Evolutionary conservation across 2,888 invertebrate genomes (phyloP), one percentile per base, ranked within the genome.

Genomic region (Epiblema foenella): DNA sequence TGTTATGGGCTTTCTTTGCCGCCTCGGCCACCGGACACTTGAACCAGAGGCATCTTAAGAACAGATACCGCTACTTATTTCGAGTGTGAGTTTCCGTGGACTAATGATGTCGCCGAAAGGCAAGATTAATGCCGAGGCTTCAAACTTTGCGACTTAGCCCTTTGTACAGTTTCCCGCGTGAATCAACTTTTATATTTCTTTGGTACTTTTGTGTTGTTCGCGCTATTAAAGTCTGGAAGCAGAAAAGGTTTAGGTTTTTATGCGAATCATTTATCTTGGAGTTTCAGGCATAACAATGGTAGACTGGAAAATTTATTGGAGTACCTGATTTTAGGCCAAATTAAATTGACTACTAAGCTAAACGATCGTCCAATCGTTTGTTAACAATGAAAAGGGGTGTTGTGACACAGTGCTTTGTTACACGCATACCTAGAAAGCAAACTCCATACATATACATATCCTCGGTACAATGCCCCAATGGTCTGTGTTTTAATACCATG

Each of bases 61-160:
- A 24, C 24, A 24, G 4, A 24, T 24, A 24, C 24, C 24, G 24
- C 24, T 24, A 4, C 24, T 24, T 24, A 24, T 24, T 24, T 24
- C 24, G 1, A 24, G 24, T 24, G 24, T 24, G 24, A 4, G 24
- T 24, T 4, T 24, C 24, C 24, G 24, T 24, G 24, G 4, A 46
- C 46, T 33, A 68, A 60, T 54, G 68, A 52, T 39, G 68, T 60
- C 68, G n/a, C 58, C 12, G 39, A 9, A 39, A 42, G 52, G 42
- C 17, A 68, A 68, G 59, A 68, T 68, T 39, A 42, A 68, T 60
- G 39, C 17, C 1, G 15, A 24, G 39, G 51, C 52, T 68, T 59
- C 51, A 68, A 68, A 59, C 68, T 68, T 68, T 54, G 42, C 33
- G 59, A 24, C 39, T 12, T 51, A 59, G 59, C 17, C 59, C 24